These are phyloP conservation scores for Ia io DNA, from an alignment of 2,113 vertebrate genomes.

Conservation along the genomic window DNA sequence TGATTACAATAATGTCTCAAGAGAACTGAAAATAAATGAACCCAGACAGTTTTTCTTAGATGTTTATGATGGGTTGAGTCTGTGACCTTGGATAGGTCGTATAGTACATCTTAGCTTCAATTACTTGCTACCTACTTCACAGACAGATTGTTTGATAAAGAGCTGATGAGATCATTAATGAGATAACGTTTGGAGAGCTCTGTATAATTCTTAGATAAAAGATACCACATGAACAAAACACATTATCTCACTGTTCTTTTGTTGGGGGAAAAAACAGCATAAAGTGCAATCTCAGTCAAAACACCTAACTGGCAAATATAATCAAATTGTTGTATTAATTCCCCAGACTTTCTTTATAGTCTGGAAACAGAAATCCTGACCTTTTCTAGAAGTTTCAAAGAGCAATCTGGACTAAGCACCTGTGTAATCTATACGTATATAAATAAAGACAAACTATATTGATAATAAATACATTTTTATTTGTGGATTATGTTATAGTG, in stretches of 20 bases:
- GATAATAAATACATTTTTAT: background rate
- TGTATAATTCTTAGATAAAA: constrained; percentile 13
- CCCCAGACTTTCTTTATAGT: background rate
- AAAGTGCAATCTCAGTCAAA: background rate
- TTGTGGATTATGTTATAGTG: background rate
- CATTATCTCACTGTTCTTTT: background rate
- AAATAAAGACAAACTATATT: background rate
- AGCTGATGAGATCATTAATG: background rate
- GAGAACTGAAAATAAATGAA: constrained; percentile 18
- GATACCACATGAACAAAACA: background rate
- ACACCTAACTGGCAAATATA: background rate
- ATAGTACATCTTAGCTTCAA: background rate
- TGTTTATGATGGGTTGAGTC: background rate
- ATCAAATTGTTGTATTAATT: background rate
- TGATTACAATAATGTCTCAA: background rate
- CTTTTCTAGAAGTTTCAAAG: background rate
- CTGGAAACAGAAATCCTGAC: background rate
- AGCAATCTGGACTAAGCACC: background rate
- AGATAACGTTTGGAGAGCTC: background rate
- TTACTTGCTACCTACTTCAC: background rate
- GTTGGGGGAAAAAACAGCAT: background rate
- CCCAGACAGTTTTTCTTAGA: background rate
- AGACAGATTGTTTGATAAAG: background rate
- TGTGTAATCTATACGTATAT: background rate
- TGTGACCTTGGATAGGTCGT: background rate